Evolutionary conservation across 2,888 invertebrate genomes (phyloP), one percentile per base, ranked within the genome.

Genomic region (Palloptera scutellata): DNA sequence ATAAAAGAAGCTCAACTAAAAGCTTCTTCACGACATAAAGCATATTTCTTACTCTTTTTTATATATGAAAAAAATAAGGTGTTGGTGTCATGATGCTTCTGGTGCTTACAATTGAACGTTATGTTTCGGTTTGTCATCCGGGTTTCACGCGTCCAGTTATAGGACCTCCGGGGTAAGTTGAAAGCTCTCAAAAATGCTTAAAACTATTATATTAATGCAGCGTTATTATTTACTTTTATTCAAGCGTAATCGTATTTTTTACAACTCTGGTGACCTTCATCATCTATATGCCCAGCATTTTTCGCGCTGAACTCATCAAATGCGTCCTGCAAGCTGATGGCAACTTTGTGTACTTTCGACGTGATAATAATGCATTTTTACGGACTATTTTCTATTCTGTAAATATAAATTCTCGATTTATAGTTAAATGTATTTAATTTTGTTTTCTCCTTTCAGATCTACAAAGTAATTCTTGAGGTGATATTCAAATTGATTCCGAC

Each of bases 31-130:
- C 17, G 12, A n/a, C 30, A 20, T 52, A 54, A 65, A 62, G 6
- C 5, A 13, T 9, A 30, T 2, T 30, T 12, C 3, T 40, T 6
- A 4, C 6, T 20, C 11, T 12, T 20, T 40, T 30, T 60, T 41
- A 51, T 43, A 12, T 52, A 51, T 45, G 0, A n/a, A n/a, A 4
- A 30, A 30, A 30, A 30, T 4, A 45, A 87, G 89, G 92, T 48
- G 89, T 91, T n/a, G 91, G 92, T 64, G 92, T 92, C 2, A 88
- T 92, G 88, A 90, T 92, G 89, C 88, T 92, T 13, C 85, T 92
- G 62, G 91, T 91, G 11, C 86, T 92, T 74, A 92, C 92, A 17
- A 87, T 91, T 69, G 92, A 92, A 79, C 87, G 92, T 53, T 92
- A 91, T 83, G 88, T 91, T 43, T 91, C 91, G 69, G 91, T 92